These are phyloP conservation scores for Drosophila nigromelanica DNA, from an alignment of 1,140 invertebrate genomes.

Conservation along the genomic window DNA sequence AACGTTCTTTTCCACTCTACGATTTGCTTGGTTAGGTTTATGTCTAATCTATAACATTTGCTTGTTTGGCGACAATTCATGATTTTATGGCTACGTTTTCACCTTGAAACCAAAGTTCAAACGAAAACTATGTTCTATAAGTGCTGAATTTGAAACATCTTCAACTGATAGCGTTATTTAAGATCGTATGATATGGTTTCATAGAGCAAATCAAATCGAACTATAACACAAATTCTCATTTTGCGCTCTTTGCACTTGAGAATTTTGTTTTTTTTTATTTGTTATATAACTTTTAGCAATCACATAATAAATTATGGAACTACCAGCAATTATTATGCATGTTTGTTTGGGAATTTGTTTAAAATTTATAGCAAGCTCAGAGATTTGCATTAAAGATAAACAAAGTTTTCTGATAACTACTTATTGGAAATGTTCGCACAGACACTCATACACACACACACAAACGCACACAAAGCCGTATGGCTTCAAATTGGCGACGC, in stretches of 20 bases:
- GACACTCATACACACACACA: slow-evolving; percentile 22
- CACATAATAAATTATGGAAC: slow-evolving; percentile 36
- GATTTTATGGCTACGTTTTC: slow-evolving; percentile 64
- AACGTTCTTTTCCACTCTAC: too few species aligned
- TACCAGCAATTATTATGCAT: slow-evolving; percentile 14
- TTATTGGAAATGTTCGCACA: slow-evolving; percentile 41
- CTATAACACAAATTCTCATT: slow-evolving; percentile 21
- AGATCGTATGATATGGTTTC: slow-evolving; percentile 57
- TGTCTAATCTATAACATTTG: slow-evolving; percentile 30
- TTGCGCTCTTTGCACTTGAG: slow-evolving; percentile 53
- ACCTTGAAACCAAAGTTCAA: slow-evolving; percentile 71
- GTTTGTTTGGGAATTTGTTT: slow-evolving; percentile 5
- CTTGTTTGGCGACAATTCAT: slow-evolving; percentile 30
- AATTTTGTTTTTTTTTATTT: slow-evolving; percentile 60
- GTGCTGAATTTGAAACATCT: slow-evolving; percentile 27
- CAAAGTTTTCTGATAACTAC: slow-evolving; percentile 66
- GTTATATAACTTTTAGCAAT: slow-evolving; percentile 65
- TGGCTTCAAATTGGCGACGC: slow-evolving; percentile 7
- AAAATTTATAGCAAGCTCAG: slow-evolving; percentile 3
- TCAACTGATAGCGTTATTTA: slow-evolving; percentile 50
- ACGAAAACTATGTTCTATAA: slow-evolving; percentile 44
- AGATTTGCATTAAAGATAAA: slow-evolving; percentile 62
- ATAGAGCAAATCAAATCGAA: neutral
- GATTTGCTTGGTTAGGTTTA: slow-evolving; percentile 17
- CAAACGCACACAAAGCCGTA: neutral